A percentile compares a stretch with the other conserved stretches of the same genome.
phyloP scores from a whole-genome alignment of 23 tunicate species.

The Botrylloides violaceus region DNA sequence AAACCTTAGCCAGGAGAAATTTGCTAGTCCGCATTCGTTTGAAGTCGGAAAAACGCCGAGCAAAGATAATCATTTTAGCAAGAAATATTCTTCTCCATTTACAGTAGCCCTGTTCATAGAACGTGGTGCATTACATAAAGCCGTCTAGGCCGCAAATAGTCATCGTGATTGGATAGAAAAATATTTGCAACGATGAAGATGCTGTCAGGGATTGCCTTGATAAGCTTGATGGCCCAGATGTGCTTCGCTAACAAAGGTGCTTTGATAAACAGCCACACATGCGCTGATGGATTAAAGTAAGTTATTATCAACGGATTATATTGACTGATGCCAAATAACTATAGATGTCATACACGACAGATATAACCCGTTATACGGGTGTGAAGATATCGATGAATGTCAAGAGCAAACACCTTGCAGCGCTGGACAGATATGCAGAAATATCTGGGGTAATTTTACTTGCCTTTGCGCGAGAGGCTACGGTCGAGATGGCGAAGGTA shows the following conservation, averaged over 20 bases:
- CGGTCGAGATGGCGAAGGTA: constrained; percentile 14
- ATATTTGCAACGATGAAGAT: neutral
- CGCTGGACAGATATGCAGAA: constrained; percentile 58
- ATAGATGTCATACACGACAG: no score
- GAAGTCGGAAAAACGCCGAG: no score
- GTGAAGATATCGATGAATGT: constrained; percentile 81
- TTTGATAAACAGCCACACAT: neutral
- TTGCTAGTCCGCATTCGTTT: no score
- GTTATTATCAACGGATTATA: no score
- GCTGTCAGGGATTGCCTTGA: neutral
- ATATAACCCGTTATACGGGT: constrained; percentile 41
- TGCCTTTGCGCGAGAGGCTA: constrained; percentile 66
- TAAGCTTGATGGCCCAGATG: neutral
- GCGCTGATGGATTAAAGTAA: constrained; percentile 21
- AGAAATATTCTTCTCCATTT: no score
- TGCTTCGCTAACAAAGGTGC: constrained; percentile 6
- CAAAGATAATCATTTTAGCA: no score
- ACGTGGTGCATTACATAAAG: no score
- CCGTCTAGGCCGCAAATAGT: no score
- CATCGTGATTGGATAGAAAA: neutral
- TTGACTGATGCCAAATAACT: no score
- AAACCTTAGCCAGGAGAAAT: no score
- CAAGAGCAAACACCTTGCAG: constrained; percentile 58
- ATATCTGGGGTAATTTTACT: constrained; percentile 53
- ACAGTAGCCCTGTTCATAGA: no score